phyloP scores from a whole-genome alignment of 1,140 invertebrate species.

The Drosophila oshimai region DNA sequence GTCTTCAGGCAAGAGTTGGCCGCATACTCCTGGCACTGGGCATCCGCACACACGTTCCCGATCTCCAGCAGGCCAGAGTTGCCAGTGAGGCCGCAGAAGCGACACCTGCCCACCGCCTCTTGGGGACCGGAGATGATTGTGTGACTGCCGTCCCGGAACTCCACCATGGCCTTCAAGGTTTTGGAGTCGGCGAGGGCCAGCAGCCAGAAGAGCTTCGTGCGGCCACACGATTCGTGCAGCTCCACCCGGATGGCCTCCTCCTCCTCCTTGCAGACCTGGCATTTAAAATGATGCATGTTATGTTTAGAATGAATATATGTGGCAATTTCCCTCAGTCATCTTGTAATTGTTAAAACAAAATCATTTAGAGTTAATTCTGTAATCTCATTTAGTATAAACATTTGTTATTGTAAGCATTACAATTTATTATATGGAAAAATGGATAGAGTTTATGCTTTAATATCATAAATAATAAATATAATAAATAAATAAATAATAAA shows the following conservation, averaged over 20 bases:
- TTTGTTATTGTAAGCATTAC: too few relatives aligned
- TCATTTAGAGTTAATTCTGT: too few relatives aligned
- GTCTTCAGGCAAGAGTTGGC: conserved; percentile 92
- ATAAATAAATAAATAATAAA: too few relatives aligned
- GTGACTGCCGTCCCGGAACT: conserved; percentile 91
- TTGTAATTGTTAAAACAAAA: too few relatives aligned
- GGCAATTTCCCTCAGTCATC: too few relatives aligned
- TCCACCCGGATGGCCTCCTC: conserved; percentile 97
- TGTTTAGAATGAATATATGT: background rate
- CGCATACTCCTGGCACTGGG: conserved; percentile 96
- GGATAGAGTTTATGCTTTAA: too few relatives aligned
- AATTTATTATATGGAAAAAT: too few relatives aligned
- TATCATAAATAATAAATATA: too few relatives aligned
- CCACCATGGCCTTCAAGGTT: conserved; percentile 96
- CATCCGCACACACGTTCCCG: conserved; percentile 96
- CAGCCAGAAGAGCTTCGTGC: conserved; percentile 97
- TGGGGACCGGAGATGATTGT: conserved; percentile 77
- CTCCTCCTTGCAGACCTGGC: conserved; percentile 93
- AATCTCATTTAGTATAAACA: too few relatives aligned
- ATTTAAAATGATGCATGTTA: background rate
- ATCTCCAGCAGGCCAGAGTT: conserved; percentile 93
- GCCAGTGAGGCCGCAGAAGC: conserved; percentile 95
- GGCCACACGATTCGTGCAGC: conserved; percentile 96
- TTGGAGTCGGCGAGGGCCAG: conserved; percentile 95
- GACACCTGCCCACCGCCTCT: conserved; percentile 89